These are phyloP conservation scores for Acronicta aceris DNA, from an alignment of 2,888 invertebrate species.

Conservation along the genomic window DNA sequence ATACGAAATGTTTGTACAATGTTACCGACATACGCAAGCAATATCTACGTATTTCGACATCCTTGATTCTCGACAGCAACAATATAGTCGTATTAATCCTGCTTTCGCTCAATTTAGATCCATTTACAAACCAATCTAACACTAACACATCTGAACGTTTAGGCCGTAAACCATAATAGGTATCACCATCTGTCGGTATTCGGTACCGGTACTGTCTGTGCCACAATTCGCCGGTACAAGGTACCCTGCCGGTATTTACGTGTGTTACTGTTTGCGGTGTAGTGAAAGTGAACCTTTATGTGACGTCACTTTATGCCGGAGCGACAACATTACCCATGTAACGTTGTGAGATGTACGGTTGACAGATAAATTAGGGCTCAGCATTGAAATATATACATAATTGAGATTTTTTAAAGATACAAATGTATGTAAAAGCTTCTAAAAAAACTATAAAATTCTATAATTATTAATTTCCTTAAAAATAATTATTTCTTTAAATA, in stretches of 20 bases:
- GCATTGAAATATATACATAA: no score
- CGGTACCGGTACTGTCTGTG: constrained; percentile 18
- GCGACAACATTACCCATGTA: constrained; percentile 73
- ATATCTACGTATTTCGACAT: neutral
- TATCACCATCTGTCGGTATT: constrained; percentile 24
- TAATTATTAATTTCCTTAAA: no score
- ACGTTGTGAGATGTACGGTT: constrained; percentile 68
- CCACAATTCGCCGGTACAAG: constrained; percentile 39
- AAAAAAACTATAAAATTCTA: no score
- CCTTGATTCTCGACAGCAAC: neutral
- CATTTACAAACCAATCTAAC: constrained; percentile 31
- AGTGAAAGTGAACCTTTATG: constrained; percentile 78
- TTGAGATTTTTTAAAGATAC: no score
- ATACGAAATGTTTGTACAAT: no score
- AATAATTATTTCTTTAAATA: no score
- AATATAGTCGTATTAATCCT: neutral
- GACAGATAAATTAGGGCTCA: constrained; percentile 45
- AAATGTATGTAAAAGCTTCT: no score
- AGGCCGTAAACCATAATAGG: constrained; percentile 43
- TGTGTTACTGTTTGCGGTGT: constrained; percentile 61
- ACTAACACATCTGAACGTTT: constrained; percentile 20
- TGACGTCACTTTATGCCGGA: constrained; percentile 75
- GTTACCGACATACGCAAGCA: no score
- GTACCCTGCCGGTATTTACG: constrained; percentile 54
- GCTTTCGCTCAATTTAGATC: neutral